Percentiles rank a stretch among this genome's conserved stretches.
Evolutionary conservation across 2,113 vertebrate species (phyloP).

Genomic region (Bungarus multicinctus): DNA sequence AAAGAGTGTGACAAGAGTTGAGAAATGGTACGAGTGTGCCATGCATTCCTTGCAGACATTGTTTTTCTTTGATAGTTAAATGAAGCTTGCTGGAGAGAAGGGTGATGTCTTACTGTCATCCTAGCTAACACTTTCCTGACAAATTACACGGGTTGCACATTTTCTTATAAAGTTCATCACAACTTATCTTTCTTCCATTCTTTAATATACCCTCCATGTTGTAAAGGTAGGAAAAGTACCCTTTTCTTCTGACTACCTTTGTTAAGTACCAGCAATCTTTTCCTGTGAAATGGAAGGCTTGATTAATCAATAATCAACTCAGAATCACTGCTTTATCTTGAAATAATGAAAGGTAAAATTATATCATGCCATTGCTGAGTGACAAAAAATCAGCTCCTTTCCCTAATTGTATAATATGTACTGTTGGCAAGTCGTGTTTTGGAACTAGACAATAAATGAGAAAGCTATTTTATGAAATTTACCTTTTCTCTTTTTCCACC

Average conservation of each 20-base stretch:
- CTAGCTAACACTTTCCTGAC: constrained; percentile 46
- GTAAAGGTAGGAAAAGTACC: constrained; percentile 37
- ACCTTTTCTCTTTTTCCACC: background rate
- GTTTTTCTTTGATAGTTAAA: constrained; percentile 70
- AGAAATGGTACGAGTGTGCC: constrained; percentile 66
- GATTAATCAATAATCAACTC: constrained; percentile 60
- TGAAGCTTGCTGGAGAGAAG: constrained; percentile 50
- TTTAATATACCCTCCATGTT: constrained; percentile 4
- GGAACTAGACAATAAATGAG: constrained; percentile 53
- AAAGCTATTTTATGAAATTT: constrained; percentile 20
- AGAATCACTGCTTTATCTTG: constrained; percentile 49
- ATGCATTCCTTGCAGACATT: constrained; percentile 54
- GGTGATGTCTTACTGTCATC: constrained; percentile 53
- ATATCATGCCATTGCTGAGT: constrained; percentile 53
- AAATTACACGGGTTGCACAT: constrained; percentile 49
- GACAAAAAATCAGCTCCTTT: constrained; percentile 53
- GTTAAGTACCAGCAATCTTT: constrained; percentile 36
- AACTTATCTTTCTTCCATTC: constrained; percentile 48
- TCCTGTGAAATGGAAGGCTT: constrained; percentile 54
- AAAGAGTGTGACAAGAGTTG: constrained; percentile 56
- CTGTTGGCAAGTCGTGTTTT: constrained; percentile 35
- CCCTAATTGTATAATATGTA: constrained; percentile 43
- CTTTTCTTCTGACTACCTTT: constrained; percentile 51
- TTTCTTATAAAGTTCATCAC: constrained; percentile 50
- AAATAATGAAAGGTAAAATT: constrained; percentile 68